Evolutionary conservation across 2,113 vertebrate species (phyloP).

Genomic region (Procavia capensis): DNA sequence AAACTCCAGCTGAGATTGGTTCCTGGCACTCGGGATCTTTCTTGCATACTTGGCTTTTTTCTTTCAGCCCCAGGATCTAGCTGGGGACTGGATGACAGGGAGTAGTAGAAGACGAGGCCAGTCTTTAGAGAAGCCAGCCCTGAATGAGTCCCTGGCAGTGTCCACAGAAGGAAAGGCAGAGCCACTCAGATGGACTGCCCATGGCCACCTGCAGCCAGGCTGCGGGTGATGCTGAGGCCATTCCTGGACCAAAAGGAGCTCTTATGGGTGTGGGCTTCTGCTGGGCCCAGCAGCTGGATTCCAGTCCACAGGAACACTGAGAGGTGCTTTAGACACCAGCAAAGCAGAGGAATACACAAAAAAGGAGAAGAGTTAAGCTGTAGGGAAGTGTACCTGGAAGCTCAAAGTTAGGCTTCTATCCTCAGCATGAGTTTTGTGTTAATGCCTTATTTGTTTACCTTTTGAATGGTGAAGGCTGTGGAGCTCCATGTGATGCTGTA

Average conservation of each 20-base stretch:
- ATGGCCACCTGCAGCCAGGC: neutral
- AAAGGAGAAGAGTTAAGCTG: neutral
- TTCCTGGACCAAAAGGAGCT: neutral
- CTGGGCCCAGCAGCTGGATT: neutral
- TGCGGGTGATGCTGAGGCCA: neutral
- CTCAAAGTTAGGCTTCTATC: neutral
- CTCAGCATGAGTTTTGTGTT: neutral
- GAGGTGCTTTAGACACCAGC: neutral
- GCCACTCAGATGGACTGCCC: neutral
- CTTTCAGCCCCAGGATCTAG: neutral
- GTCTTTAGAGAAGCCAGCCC: neutral
- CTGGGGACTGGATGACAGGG: neutral
- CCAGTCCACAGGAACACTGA: neutral
- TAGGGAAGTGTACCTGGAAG: neutral
- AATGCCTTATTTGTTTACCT: neutral
- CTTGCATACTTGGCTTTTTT: neutral
- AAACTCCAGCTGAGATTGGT: neutral
- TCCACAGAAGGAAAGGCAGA: neutral
- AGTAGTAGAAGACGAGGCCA: neutral
- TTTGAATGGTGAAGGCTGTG: neutral
- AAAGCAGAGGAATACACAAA: neutral
- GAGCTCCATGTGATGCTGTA: neutral
- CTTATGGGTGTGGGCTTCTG: neutral
- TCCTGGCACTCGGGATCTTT: neutral
- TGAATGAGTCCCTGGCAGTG: fast-evolving